Conservation (phyloP, 2,888 invertebrate species). For the Xylophagus ater region DNA sequence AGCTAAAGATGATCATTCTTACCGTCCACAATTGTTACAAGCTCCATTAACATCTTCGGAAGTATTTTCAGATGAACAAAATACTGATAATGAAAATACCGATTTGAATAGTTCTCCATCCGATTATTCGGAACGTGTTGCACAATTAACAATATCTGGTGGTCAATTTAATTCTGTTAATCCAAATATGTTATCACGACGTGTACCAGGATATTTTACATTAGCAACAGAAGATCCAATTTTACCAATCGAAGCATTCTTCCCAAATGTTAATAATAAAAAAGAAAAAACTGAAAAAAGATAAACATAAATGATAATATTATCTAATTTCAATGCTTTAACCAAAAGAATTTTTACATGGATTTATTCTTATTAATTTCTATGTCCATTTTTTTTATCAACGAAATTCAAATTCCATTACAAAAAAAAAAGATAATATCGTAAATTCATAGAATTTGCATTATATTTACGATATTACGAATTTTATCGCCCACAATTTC, state of each 20-base stretch:
- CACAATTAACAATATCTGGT: slow-evolving; percentile 60
- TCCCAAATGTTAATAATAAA: slow-evolving; percentile 61
- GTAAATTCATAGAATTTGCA: too few relatives aligned
- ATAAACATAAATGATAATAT: too few relatives aligned
- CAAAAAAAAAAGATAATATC: too few relatives aligned
- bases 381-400: too few relatives aligned
- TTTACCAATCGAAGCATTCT: slow-evolving; percentile 69
- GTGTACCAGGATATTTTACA: slow-evolving; percentile 58
- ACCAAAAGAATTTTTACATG: too few relatives aligned
- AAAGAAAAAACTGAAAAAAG: too few relatives aligned
- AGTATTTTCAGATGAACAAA: slow-evolving; percentile 40
- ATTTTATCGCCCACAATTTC: too few relatives aligned
- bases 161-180: slow-evolving; percentile 61
- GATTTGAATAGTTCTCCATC: slow-evolving; percentile 35
- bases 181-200: slow-evolving; percentile 41
- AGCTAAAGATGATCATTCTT: slow-evolving; percentile 27
- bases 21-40: slow-evolving; percentile 8
- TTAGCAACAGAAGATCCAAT: slow-evolving; percentile 70
- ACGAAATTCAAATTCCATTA: too few relatives aligned
- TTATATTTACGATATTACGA: too few relatives aligned
- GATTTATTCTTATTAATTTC: too few relatives aligned
- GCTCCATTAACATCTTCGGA: slow-evolving; percentile 16
- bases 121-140: slow-evolving; percentile 54
- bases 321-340: too few relatives aligned
- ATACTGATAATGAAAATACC: slow-evolving; percentile 15